Base-by-base conservation (phyloP, 2,113 vertebrate species). In the Psettodes erumei region DNA sequence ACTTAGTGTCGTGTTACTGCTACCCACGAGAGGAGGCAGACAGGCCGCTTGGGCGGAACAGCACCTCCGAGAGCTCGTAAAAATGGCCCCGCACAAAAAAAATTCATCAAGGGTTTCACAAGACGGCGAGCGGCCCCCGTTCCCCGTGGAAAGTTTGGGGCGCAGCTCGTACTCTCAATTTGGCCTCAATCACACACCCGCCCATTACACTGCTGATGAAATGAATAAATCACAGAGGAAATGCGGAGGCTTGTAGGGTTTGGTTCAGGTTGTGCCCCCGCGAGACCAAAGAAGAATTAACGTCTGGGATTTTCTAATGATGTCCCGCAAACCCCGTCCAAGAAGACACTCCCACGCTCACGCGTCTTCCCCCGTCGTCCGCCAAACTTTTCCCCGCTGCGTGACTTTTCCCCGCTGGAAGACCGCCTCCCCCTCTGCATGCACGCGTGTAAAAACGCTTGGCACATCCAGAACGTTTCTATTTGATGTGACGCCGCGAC, bases 181-280 rank as follows among this genome's bases (percentile, higher is more conserved):
- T 55, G 16, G 33, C 43, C 16, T 51, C 27, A 42, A 25, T 55
- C 66, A 27, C 40, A 62, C 69, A 32, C 48, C 18, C 12, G 16
- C 63, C 60, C 51, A 5, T 59, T 48, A 56, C 16, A n/a, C 27
- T 30, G 56, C 37, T 65, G 68, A 65, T 63, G 50, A 79, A 79
- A 78, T 78, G 60, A 76, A 68, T 68, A 75, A 88, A 80, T 75
- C 53, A 55, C 27, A 54, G 59, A 3, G 5, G 30, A 63, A 69
- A 83, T 55, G 48, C 53, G 55, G 35, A 79, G 21, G 43, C 71
- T 81, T 69, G 55, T 79, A n/a, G 70, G 66, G 54, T 76, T 88
- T 54, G 42, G 23, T 30, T 66, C 19, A 50, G 66, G 37, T n/a
- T 8, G 19, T 48, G 28, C 18, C 6, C 1, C 10, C 40, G 27